Evolutionary conservation across 2,888 invertebrate species (phyloP), one percentile per base, ranked within the genome.

Genomic region (Tetrapedia diversipes): DNA sequence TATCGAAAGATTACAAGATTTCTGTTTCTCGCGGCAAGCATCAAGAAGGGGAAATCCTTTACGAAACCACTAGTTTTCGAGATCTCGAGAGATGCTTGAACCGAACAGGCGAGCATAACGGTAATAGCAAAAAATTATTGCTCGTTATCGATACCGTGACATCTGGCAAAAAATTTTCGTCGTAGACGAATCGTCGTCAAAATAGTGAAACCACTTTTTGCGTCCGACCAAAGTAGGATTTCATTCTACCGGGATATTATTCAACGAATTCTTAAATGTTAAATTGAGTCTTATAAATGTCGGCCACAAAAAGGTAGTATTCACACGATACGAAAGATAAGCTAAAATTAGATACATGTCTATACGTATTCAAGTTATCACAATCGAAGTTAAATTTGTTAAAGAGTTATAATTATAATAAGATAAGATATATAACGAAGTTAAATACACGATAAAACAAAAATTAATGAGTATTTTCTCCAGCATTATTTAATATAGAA

Each of bases 1-100:
- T 56, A 54, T 43, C 72, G 57, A 16, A n/a, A n/a, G 37, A 59
- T 69, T 37, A 64, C 27, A 64, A 41, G 60, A 69, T 69, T 64
- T 37, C 57, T 34, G 59, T 51, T 45, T 41, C 37, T 43, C 47
- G 24, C 53, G 34, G 37, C 34, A 34, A 56, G 10, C 16, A 56
- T 11, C 6, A 34, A 49, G 34, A 68, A 65, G 57, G 83, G 74
- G 83, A 83, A 83, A 83, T 80, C 65, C 51, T 75, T 83, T 77
- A 68, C 70, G 75, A 83, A 83, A 83, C 69, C 65, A 24, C 41
- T 37, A 39, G 43, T 68, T 57, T 63, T 79, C 41, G 71, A 67
- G 78, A 79, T 43, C 41, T 39, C 32, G 27, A 47, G 57, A 61
- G 65, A 68, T 49, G 54, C 64, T 59, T 54, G 47, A 22, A 34